Conservation (phyloP, 2,888 invertebrate genomes). For the Plagodis pulveraria region DNA sequence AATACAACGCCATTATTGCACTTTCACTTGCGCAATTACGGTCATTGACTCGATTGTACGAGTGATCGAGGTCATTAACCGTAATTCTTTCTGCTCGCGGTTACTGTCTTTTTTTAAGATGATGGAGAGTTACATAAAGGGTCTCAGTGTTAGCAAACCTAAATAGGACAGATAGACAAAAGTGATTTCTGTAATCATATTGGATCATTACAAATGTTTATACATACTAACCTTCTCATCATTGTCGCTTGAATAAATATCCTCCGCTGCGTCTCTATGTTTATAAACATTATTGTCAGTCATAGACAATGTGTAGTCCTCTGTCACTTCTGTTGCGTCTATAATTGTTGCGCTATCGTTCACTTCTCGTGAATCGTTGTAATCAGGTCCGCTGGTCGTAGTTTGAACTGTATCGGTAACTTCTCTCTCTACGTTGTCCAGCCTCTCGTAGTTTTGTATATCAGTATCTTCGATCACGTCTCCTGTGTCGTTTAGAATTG, state of each 20-base stretch:
- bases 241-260: slow-evolving; percentile 30
- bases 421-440: slow-evolving; percentile 25
- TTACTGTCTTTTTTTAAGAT: too few species aligned
- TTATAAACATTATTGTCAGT: slow-evolving; percentile 34
- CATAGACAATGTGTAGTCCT: slow-evolving; percentile 28
- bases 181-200: slow-evolving; percentile 1
- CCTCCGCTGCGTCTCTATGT: slow-evolving; percentile 22
- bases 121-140: too few species aligned
- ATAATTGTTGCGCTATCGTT: slow-evolving; percentile 11
- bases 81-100: too few species aligned
- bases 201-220: slow-evolving; percentile 21
- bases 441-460: slow-evolving; percentile 29
- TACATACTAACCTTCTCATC: slow-evolving; percentile 32
- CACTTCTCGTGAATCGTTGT: slow-evolving; percentile 13
- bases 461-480: slow-evolving; percentile 36
- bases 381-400: slow-evolving; percentile 7
- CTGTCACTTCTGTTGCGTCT: slow-evolving; percentile 21
- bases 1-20: too few species aligned
- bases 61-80: too few species aligned
- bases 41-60: too few species aligned
- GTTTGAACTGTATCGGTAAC: slow-evolving; percentile 15
- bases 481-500: slow-evolving; percentile 26
- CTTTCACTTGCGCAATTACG: too few species aligned
- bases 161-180: too few species aligned
- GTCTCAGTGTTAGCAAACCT: too few species aligned